A percentile compares a stretch with the other conserved stretches of the same genome.
Conservation (phyloP, 2,113 vertebrate species). For the Chloropsis hardwickii region DNA sequence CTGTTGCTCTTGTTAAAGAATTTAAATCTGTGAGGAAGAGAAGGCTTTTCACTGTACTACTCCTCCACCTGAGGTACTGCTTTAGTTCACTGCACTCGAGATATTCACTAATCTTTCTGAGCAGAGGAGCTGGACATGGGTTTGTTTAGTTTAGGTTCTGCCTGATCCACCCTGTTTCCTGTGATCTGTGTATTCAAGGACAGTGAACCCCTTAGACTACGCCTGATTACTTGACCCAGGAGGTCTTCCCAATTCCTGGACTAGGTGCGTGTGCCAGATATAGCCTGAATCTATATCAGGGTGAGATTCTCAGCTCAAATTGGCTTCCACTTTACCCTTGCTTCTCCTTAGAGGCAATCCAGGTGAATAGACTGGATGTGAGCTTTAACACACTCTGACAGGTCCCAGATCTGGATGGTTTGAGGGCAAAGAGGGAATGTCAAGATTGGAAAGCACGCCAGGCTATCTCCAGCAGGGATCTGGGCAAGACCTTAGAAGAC, state of each 20-base stretch:
- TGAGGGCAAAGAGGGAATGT: slow-evolving; percentile 29
- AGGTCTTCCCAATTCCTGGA: background rate
- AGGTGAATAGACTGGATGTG: background rate
- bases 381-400: background rate
- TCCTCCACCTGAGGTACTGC: background rate
- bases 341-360: background rate
- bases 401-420: background rate
- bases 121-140: background rate
- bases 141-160: background rate
- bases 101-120: background rate
- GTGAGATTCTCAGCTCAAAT: background rate
- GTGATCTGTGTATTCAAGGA: background rate
- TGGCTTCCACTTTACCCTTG: background rate
- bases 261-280: rapidly evolving
- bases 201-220: background rate
- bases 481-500: slow-evolving; percentile 21
- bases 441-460: background rate
- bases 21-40: slow-evolving; percentile 4
- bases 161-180: background rate
- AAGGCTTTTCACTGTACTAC: background rate
- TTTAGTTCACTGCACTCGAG: background rate
- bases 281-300: background rate
- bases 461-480: slow-evolving; percentile 10
- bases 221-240: background rate
- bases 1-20: background rate